Conservation (phyloP, 2,797 vertebrate genomes). For the Cryptoprocta ferox region DNA sequence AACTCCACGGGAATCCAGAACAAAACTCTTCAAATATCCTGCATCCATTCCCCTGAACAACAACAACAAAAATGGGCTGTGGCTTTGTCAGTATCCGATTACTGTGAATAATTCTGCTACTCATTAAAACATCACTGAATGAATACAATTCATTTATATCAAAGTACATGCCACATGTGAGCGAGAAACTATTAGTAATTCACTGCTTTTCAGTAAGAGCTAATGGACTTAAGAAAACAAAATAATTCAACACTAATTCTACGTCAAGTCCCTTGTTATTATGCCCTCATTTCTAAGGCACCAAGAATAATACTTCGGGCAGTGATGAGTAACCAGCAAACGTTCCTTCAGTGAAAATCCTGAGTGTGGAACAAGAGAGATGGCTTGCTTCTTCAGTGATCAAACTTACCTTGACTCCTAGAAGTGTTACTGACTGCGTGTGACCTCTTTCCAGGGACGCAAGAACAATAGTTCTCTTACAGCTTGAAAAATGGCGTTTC, state of each 20-base stretch:
- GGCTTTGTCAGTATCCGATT: constrained; percentile 51
- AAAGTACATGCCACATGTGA: not conserved
- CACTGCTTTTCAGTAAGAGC: constrained; percentile 37
- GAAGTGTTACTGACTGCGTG: not conserved
- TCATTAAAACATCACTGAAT: constrained; percentile 34
- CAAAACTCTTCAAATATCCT: constrained; percentile 41
- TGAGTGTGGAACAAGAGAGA: not conserved
- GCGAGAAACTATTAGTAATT: constrained; percentile 12
- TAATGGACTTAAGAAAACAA: constrained; percentile 70
- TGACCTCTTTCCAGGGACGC: not conserved
- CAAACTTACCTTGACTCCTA: not conserved
- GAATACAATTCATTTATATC: constrained; percentile 41
- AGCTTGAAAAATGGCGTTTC: not conserved
- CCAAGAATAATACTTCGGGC: constrained; percentile 30
- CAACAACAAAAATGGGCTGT: not conserved
- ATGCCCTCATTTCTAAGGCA: constrained; percentile 19
- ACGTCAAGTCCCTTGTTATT: constrained; percentile 46
- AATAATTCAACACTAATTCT: constrained; percentile 54
- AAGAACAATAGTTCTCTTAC: not conserved
- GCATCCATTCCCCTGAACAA: constrained; percentile 39
- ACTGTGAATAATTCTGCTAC: constrained; percentile 61
- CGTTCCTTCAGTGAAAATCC: not conserved
- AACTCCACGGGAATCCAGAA: constrained; percentile 78
- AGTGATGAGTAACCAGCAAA: not conserved
- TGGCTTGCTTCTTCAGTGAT: not conserved